Percentiles rank a stretch among this genome's conserved stretches.
These are phyloP conservation scores for Cladorhizidae sp. DNA, from an alignment of 37 sponge, comb jelly and placozoan species.

Conservation along the genomic window DNA sequence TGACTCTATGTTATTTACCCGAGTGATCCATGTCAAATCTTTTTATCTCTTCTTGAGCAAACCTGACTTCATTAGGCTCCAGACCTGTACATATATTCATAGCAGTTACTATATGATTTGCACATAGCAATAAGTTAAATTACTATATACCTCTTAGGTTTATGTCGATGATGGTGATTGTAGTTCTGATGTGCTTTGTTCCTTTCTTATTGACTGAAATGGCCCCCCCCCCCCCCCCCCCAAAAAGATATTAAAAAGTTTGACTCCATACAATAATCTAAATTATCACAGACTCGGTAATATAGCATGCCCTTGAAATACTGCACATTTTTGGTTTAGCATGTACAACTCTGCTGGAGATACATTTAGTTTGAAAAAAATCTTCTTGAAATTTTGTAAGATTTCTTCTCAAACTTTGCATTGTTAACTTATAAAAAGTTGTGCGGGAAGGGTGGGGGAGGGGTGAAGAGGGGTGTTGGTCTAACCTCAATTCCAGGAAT, in stretches of 20 bases:
- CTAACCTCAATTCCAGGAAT: background rate
- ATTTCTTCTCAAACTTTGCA: too few relatives aligned
- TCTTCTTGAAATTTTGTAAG: too few relatives aligned
- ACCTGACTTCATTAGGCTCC: slow-evolving; percentile 45
- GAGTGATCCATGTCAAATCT: slow-evolving; percentile 60
- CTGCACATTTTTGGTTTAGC: too few relatives aligned
- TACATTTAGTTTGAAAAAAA: too few relatives aligned
- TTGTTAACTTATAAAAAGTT: too few relatives aligned
- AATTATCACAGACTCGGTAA: too few relatives aligned
- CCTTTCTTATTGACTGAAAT: slow-evolving; percentile 61
- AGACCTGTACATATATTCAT: slow-evolving; percentile 41
- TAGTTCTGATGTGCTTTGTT: slow-evolving; percentile 47
- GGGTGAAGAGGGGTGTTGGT: too few relatives aligned
- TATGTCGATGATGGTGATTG: slow-evolving; percentile 47
- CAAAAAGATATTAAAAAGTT: background rate
- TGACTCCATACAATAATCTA: too few relatives aligned
- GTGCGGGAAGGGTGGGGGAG: too few relatives aligned
- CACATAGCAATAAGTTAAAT: background rate
- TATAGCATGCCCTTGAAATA: too few relatives aligned
- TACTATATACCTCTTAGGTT: slow-evolving; percentile 62
- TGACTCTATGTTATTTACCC: slow-evolving; percentile 20
- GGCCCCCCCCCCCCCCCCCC: too few relatives aligned
- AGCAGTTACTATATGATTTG: background rate
- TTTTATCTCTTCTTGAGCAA: slow-evolving; percentile 61
- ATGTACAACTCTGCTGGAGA: too few relatives aligned